Percentiles rank a stretch among this genome's conserved stretches.
Evolutionary conservation across 2,113 vertebrate genomes (phyloP).

Genomic region (Butastur rufipennis): DNA sequence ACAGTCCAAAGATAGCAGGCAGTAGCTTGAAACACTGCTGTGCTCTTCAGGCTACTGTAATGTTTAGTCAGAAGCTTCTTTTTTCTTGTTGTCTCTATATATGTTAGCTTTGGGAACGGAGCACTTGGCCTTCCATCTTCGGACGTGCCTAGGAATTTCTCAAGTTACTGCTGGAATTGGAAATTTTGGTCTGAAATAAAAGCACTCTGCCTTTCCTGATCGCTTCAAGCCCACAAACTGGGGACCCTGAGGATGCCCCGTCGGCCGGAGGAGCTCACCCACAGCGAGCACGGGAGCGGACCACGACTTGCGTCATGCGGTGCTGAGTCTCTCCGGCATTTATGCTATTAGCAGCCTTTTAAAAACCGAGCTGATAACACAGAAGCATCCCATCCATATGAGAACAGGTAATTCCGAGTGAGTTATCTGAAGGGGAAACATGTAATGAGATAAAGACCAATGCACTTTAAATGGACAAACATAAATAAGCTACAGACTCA

Average conservation of each 20-base stretch:
- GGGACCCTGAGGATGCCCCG: not conserved
- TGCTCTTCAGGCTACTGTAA: not conserved
- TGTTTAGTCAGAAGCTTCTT: constrained; percentile 38
- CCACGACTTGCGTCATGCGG: fast-evolving
- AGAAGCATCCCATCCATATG: fast-evolving
- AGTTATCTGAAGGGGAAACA: not conserved
- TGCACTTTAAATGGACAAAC: not conserved
- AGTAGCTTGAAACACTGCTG: not conserved
- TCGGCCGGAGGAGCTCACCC: not conserved
- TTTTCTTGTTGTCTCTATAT: not conserved
- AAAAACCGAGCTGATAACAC: not conserved
- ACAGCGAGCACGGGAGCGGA: not conserved
- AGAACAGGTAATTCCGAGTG: not conserved
- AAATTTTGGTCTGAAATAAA: not conserved
- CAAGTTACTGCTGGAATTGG: not conserved
- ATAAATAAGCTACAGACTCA: not conserved
- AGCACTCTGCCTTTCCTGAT: fast-evolving
- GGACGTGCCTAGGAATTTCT: constrained; percentile 8
- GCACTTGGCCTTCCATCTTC: not conserved
- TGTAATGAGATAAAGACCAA: not conserved
- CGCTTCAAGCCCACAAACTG: fast-evolving
- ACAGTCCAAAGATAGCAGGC: constrained; percentile 6
- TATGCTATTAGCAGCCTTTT: not conserved
- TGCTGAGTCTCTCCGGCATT: fast-evolving
- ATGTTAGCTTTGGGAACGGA: not conserved